Percentiles rank a stretch among this genome's conserved stretches.
These are phyloP conservation scores for Temnopleurus reevesii DNA, from an alignment of 53 echinoderm and acorn worm species.

Conservation along the genomic window DNA sequence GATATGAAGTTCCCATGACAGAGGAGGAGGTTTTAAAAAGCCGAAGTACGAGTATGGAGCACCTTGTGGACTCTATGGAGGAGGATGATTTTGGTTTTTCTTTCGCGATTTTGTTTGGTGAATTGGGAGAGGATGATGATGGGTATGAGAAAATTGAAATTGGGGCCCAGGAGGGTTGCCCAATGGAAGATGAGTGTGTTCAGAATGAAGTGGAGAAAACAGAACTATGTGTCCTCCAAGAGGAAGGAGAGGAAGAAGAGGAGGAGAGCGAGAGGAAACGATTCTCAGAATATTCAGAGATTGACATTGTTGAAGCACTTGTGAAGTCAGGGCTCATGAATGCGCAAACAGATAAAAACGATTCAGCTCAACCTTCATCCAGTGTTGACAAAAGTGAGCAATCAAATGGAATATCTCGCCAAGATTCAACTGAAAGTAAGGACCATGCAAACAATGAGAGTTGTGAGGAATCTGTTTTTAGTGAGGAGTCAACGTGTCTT, in stretches of 20 bases:
- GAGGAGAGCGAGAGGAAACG: neutral
- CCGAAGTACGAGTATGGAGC: slow-evolving; percentile 48
- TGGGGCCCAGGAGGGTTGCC: slow-evolving; percentile 46
- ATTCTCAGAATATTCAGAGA: slow-evolving; percentile 78
- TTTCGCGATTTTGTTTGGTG: slow-evolving; percentile 30
- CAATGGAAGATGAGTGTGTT: slow-evolving; percentile 18
- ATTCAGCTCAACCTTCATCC: slow-evolving; percentile 3
- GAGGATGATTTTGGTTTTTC: slow-evolving; percentile 46
- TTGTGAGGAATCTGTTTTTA: neutral
- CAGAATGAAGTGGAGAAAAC: neutral
- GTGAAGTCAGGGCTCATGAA: slow-evolving; percentile 72
- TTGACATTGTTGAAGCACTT: slow-evolving; percentile 92
- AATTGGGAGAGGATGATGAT: slow-evolving; percentile 51
- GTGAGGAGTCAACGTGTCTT: neutral
- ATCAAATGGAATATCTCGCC: neutral
- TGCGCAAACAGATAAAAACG: slow-evolving; percentile 9
- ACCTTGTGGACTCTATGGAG: slow-evolving; percentile 48
- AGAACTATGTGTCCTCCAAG: neutral
- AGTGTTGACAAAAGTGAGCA: neutral
- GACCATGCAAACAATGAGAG: neutral
- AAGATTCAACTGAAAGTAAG: neutral
- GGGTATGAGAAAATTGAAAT: slow-evolving; percentile 59
- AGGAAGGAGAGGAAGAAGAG: slow-evolving; percentile 12
- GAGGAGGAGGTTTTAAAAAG: slow-evolving; percentile 51
- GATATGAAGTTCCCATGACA: slow-evolving; percentile 51